A percentile compares a stretch with the other conserved stretches of the same genome.
These are phyloP conservation scores for Crotalus tigris DNA, from an alignment of 2,113 vertebrate species.

Conservation along the genomic window DNA sequence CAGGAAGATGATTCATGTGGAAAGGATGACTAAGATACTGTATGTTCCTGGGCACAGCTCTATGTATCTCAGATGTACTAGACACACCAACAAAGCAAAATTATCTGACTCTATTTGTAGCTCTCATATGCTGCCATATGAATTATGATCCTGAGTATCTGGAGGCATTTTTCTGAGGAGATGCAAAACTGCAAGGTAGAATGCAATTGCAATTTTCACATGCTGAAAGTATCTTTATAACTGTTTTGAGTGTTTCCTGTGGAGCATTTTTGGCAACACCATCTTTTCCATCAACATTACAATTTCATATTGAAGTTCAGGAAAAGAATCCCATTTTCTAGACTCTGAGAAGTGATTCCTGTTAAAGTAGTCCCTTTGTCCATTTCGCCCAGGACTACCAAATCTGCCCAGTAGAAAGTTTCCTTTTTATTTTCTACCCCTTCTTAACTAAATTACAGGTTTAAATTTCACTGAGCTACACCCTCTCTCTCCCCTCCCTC, in stretches of 20 bases:
- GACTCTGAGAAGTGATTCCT: not conserved
- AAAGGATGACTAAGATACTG: not conserved
- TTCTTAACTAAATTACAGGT: not conserved
- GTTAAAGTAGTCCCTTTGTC: not conserved
- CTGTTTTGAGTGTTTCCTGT: not conserved
- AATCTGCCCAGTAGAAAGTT: not conserved
- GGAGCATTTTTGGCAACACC: not conserved
- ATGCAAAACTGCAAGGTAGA: not conserved
- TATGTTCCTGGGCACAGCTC: not conserved
- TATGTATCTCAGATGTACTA: not conserved
- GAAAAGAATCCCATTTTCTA: not conserved
- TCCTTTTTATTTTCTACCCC: not conserved
- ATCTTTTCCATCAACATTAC: not conserved
- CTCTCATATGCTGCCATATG: not conserved
- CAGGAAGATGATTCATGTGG: not conserved
- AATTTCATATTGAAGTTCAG: not conserved
- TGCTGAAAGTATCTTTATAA: not conserved
- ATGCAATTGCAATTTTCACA: not conserved
- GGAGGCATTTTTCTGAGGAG: not conserved
- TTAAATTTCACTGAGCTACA: not conserved
- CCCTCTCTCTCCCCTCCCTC: not conserved
- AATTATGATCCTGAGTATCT: not conserved
- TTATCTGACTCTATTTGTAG: not conserved
- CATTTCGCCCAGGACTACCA: not conserved
- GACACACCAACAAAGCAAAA: not conserved